Base-by-base conservation (phyloP, 2,797 vertebrate genomes). In the Cichlasoma orientale region DNA sequence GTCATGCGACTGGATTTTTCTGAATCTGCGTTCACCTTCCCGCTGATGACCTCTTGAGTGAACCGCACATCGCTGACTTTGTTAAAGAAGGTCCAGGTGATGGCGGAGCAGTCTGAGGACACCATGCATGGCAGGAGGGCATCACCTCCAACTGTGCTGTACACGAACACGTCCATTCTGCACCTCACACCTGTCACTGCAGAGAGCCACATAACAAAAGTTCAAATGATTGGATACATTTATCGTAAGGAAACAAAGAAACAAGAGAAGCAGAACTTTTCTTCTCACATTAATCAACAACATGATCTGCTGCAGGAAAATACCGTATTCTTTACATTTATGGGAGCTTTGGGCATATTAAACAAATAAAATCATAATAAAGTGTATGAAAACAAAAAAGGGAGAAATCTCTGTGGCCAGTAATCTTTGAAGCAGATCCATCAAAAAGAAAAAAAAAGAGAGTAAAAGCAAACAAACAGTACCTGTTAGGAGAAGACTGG, bases 41-140 rank as follows among this genome's bases (percentile, higher is more conserved):
- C 92, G 3, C 0, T 0, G 2, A 0, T 56, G 29, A 92, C 78
- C 41, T 83, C 78, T 0, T 36, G 0, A 0, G 1, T 31, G 77
- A 19, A 75, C 0, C 1, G 16, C 8, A 82, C 63, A 0, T 2
- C 8, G 0, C 63, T 69, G 0, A 58, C 70, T 41, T 59, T 77
- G 77, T 50, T 68, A 0, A 66, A 92, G 84, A 85, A 89, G 72
- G 71, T 90, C 92, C 92, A 93, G 66, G 59, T 68, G 81, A 85
- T 2, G 7, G 4, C 1, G 55, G 86, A 74, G 82, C 90, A 93
- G 80, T 72, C 10, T 0, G 21, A 1, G 7, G 53, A 7, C 0
- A 0, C 1, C 7, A 3, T 2, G 6, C 88, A 93, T 0, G 87
- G 86, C 47, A 93, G 82, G 3, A 89, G 5, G 25, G 2, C 1